phyloP scores from a whole-genome alignment of 2,113 vertebrate genomes.

The Suncus etruscus region DNA sequence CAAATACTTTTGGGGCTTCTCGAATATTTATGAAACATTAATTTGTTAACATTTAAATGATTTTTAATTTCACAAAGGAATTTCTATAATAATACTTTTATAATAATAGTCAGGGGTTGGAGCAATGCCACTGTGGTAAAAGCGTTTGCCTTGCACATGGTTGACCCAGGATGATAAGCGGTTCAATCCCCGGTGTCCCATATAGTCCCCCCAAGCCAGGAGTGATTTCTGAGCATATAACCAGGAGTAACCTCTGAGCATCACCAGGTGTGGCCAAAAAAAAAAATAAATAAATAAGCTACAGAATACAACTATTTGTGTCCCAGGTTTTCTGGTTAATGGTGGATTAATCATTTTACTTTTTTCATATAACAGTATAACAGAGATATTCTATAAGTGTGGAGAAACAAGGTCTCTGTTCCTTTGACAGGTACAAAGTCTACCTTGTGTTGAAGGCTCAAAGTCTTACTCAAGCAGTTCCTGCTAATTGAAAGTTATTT shows the following conservation, averaged over 20 bases:
- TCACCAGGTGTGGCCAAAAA: no score
- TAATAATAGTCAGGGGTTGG: no score
- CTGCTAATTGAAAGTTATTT: conserved; percentile 32
- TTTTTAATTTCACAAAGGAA: conserved; percentile 32
- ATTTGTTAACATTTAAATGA: background rate
- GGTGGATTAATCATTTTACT: background rate
- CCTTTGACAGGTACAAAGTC: background rate
- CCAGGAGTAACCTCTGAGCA: no score
- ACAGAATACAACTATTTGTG: background rate
- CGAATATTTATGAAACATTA: background rate
- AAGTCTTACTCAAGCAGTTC: background rate
- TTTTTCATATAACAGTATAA: background rate
- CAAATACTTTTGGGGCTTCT: no score
- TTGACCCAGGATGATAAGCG: no score
- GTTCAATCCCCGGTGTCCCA: no score
- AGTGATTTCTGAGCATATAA: no score
- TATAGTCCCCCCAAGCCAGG: no score
- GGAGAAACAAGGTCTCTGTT: background rate
- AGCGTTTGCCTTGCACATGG: no score
- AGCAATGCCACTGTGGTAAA: no score
- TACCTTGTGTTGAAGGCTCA: background rate
- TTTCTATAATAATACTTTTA: background rate
- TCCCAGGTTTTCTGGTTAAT: background rate
- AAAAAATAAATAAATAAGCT: no score
- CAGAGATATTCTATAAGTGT: background rate